These are phyloP conservation scores for Bembecia ichneumoniformis DNA, from an alignment of 2,888 invertebrate genomes.

Conservation along the genomic window DNA sequence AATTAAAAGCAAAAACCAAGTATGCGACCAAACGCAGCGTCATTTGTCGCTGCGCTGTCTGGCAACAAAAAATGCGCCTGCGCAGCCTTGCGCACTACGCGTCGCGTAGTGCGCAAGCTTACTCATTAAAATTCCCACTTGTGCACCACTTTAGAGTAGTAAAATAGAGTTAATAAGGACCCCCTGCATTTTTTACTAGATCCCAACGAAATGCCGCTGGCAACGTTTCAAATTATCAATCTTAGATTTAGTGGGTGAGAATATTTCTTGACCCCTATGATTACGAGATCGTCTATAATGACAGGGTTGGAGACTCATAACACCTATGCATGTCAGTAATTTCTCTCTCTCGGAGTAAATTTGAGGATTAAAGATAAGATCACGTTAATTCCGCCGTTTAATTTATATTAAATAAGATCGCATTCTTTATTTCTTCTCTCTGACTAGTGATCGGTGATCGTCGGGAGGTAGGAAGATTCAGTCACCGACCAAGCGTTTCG, in stretches of 20 bases:
- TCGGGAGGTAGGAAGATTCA: too few relatives aligned
- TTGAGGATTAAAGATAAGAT: too few relatives aligned
- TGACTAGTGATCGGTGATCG: too few relatives aligned
- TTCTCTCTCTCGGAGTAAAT: too few relatives aligned
- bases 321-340: slow-evolving; percentile 19
- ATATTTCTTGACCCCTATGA: slow-evolving; percentile 25
- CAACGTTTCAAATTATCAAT: background rate
- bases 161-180: slow-evolving; percentile 41
- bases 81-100: too few relatives aligned
- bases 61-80: slow-evolving; percentile 30
- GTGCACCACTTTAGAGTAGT: slow-evolving; percentile 55
- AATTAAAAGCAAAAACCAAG: slow-evolving; percentile 13
- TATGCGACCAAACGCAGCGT: slow-evolving; percentile 32
- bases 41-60: slow-evolving; percentile 25
- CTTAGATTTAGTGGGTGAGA: slow-evolving; percentile 41
- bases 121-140: slow-evolving; percentile 61
- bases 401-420: too few relatives aligned
- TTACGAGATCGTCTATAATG: slow-evolving; percentile 36
- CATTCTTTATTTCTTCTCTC: too few relatives aligned
- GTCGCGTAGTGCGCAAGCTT: slow-evolving; percentile 11
- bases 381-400: too few relatives aligned
- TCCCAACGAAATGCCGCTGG: slow-evolving; percentile 4
- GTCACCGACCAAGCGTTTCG: too few relatives aligned
- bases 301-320: slow-evolving; percentile 24
- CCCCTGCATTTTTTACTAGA: slow-evolving; percentile 15